Evolutionary conservation across 1,140 invertebrate species (phyloP).

Genomic region (Oryctes rhinoceros): DNA sequence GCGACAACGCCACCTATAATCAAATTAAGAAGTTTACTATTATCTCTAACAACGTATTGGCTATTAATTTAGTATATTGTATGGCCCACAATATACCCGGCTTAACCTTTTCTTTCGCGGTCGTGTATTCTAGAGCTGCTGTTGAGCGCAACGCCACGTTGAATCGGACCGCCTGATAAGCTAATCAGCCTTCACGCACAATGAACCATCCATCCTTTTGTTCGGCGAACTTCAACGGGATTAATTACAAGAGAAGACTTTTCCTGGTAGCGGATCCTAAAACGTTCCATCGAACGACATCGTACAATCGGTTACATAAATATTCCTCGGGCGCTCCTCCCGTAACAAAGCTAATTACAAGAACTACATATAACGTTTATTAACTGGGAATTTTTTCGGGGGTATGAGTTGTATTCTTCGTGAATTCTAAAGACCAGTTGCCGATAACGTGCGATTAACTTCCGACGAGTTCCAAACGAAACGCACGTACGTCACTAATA

Average conservation of each 20-base stretch:
- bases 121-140: not conserved
- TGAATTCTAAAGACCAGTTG: too few relatives aligned
- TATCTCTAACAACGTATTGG: slow-evolving; percentile 4
- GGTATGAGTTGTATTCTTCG: too few relatives aligned
- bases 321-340: not conserved
- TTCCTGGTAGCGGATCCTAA: not conserved
- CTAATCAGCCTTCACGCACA: not conserved
- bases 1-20: not conserved
- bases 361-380: not conserved
- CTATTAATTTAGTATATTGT: slow-evolving; percentile 15
- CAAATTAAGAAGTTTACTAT: slow-evolving; percentile 3
- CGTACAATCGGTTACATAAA: not conserved
- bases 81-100: not conserved
- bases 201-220: not conserved
- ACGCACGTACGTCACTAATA: not conserved
- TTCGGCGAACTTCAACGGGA: not conserved
- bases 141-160: not conserved
- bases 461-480: not conserved
- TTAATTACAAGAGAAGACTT: slow-evolving; percentile 24
- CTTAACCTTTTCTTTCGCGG: not conserved
- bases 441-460: too few relatives aligned
- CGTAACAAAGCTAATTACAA: not conserved
- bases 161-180: slow-evolving; percentile 18
- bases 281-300: not conserved
- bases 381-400: too few relatives aligned